A percentile compares a stretch with the other conserved stretches of the same genome.
These are phyloP conservation scores for Trichopria drosophilae DNA, from an alignment of 2,888 invertebrate species.

Conservation along the genomic window DNA sequence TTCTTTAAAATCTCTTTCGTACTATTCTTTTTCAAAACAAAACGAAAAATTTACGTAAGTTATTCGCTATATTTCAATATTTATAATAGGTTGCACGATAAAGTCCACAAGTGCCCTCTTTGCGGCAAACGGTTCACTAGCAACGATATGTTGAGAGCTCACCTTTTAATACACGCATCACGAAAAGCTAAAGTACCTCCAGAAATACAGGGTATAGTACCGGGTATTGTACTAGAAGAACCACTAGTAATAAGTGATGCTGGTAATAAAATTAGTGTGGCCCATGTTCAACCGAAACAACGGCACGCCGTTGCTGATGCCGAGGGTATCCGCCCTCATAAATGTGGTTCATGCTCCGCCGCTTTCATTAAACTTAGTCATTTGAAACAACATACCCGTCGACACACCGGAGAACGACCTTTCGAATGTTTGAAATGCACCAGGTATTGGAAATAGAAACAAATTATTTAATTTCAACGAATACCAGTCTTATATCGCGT, in stretches of 20 bases:
- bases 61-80: too few relatives aligned
- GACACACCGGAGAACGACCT: slow-evolving; percentile 55
- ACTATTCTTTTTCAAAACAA: too few relatives aligned
- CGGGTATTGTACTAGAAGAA: slow-evolving; percentile 61
- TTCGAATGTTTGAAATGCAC: slow-evolving; percentile 57
- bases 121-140: slow-evolving; percentile 56
- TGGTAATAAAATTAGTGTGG: slow-evolving; percentile 48
- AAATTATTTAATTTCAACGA: slow-evolving; percentile 1
- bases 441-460: slow-evolving; percentile 39
- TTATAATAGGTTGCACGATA: slow-evolving; percentile 50
- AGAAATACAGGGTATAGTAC: slow-evolving; percentile 48
- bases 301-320: slow-evolving; percentile 46
- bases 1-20: too few relatives aligned
- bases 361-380: slow-evolving; percentile 65
- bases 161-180: slow-evolving; percentile 51
- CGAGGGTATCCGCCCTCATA: slow-evolving; percentile 57
- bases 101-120: slow-evolving; percentile 51
- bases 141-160: slow-evolving; percentile 52
- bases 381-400: slow-evolving; percentile 60
- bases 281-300: slow-evolving; percentile 47
- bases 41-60: too few relatives aligned
- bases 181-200: slow-evolving; percentile 42
- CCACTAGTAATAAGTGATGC: slow-evolving; percentile 62
- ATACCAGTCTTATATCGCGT: too few relatives aligned
- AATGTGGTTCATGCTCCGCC: slow-evolving; percentile 57